These are phyloP conservation scores for Megastigmus dorsalis DNA, from an alignment of 2,888 invertebrate species.

Conservation along the genomic window DNA sequence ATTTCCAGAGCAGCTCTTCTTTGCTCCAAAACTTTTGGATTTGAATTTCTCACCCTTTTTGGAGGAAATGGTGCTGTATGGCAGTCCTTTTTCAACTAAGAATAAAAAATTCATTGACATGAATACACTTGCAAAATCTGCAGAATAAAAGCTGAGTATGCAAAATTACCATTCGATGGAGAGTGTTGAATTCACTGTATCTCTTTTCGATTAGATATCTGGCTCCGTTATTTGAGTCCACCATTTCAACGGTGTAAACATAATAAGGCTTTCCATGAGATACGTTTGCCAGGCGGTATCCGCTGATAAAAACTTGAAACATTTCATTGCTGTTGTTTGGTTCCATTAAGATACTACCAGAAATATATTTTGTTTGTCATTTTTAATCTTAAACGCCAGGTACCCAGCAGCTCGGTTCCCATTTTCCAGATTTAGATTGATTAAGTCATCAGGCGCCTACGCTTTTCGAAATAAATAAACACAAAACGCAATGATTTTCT, in stretches of 20 bases:
- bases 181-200: conserved; percentile 78
- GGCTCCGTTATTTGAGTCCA: conserved; percentile 67
- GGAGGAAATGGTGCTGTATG: conserved; percentile 78
- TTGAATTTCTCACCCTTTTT: conserved; percentile 77
- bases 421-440: neutral
- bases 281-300: conserved; percentile 73
- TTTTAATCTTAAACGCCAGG: neutral
- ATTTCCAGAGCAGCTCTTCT: conserved; percentile 76
- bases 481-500: neutral
- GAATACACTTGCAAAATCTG: neutral
- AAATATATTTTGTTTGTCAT: neutral
- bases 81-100: conserved; percentile 76
- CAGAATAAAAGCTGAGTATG: neutral
- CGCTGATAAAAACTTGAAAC: conserved; percentile 73
- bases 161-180: conserved; percentile 76
- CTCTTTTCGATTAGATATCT: conserved; percentile 75
- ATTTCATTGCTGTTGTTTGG: conserved; percentile 65
- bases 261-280: conserved; percentile 74
- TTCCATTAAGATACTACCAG: conserved; percentile 22
- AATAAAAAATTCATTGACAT: conserved; percentile 50
- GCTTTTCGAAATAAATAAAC: neutral
- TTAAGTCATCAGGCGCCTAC: neutral
- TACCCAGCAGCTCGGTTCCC: neutral
- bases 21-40: conserved; percentile 77
- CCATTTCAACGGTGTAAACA: conserved; percentile 75